Evolutionary conservation across 2,888 invertebrate genomes (phyloP), one percentile per base, ranked within the genome.

Genomic region (Drosophila meridiana): DNA sequence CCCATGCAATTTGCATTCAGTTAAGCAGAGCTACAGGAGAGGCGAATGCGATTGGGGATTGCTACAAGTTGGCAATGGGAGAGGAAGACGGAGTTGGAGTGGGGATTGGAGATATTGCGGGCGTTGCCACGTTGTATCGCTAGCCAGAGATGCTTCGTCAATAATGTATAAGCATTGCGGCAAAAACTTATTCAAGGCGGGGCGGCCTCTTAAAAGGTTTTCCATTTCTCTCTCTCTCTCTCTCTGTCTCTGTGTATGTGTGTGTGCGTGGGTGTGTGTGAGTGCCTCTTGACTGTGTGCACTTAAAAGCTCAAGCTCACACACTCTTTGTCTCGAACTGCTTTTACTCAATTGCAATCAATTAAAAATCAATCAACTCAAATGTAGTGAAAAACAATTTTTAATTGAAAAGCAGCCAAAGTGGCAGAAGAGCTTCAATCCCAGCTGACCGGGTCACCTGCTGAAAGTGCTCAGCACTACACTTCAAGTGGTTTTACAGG

Each of bases 291-390:
- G 65, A 38, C 42, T 78, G 60, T 56, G 14, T 57, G 56, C 43
- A 58, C 53, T 70, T 65, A 71, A 75, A 58, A 75, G 79, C 63
- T 52, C 52, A 55, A 55, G 36, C 38, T 64, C 56, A 57, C 62
- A 53, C 62, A 53, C 56, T 66, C 69, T 70, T 79, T 79, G 75
- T 75, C 65, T 69, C 53, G 42, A 63, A 48, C 70, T 75, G 79
- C 66, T 73, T 74, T 77, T 73, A 67, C 74, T 78, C 82, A 87
- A 84, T 87, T 81, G 81, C 81, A 82, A 89, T 89, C 89, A 87
- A 87, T 87, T 87, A 87, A 89, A 87, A 87, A 87, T 89, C 87
- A 87, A 87, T 89, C 88, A 87, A 87, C 86, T 89, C 83, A 89
- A 89, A 87, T 87, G 89, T 87, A 82, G 83, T 89, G 89, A 85